Conservation (phyloP, 2,888 invertebrate genomes). For the Drosophila melanocephala region DNA sequence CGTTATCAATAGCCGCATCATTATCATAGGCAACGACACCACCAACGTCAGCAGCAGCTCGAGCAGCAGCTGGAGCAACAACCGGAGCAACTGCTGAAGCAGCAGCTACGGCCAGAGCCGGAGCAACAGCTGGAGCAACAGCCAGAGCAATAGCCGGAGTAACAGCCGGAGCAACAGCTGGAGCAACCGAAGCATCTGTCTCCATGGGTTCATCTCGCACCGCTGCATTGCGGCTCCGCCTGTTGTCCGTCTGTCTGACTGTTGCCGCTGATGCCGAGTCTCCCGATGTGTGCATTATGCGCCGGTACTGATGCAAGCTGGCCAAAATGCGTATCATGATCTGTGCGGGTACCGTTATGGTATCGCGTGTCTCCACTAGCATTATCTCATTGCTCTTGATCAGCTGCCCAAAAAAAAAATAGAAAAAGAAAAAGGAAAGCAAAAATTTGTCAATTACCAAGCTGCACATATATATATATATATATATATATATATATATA, state of each 20-base stretch:
- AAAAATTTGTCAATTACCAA: background rate
- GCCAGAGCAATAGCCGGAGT: slow-evolving; percentile 4
- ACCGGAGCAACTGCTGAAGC: background rate
- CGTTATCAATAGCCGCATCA: background rate
- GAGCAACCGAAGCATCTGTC: slow-evolving; percentile 4
- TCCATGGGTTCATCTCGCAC: slow-evolving; percentile 18
- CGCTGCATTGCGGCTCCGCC: background rate
- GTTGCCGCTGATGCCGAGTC: background rate
- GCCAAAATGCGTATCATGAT: slow-evolving; percentile 93
- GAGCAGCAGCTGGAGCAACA: slow-evolving; percentile 1
- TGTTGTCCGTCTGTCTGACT: background rate
- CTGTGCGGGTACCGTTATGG: slow-evolving; percentile 94
- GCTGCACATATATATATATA: background rate
- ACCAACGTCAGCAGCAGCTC: background rate
- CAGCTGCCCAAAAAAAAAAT: slow-evolving; percentile 86
- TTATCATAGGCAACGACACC: background rate
- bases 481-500: background rate
- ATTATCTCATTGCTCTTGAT: slow-evolving; percentile 92
- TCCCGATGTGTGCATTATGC: slow-evolving; percentile 54
- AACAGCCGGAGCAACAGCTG: slow-evolving; percentile 7
- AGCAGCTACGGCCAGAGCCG: background rate
- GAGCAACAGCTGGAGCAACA: background rate
- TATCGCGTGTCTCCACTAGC: slow-evolving; percentile 94
- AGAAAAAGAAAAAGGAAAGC: background rate
- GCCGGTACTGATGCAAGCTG: slow-evolving; percentile 86